Evolutionary conservation across 2,797 vertebrate genomes (phyloP), one percentile per base, ranked within the genome.

Genomic region (Pyrocephalus nanus): DNA sequence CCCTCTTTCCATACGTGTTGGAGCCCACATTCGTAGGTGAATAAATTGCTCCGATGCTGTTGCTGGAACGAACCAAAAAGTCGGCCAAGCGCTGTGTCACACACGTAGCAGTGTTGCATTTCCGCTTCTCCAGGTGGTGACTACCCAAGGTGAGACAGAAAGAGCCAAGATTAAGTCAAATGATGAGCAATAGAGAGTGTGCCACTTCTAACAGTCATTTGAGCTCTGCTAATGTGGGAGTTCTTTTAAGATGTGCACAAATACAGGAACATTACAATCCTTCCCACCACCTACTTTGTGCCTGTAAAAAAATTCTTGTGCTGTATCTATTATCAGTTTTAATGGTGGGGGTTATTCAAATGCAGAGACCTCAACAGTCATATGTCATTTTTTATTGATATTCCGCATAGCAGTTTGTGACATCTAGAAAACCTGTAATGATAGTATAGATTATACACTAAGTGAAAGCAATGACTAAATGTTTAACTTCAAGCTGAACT

Each of bases 41-140:
- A 15, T 98, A 98, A 15, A 98, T 88, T 0, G 98, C 97, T 3
- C 98, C 99, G 0, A 98, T 88, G 42, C 96, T 98, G 97, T 97
- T 98, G 73, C 98, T 98, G 89, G 99, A 99, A 50, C 98, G 98
- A 40, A 98, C 98, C 94, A 99, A 96, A 88, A 99, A 99, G 92
- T 99, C 98, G 17, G 98, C 98, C 96, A 99, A 96, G 88, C 98
- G 98, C 77, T 99, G 99, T 10, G 98, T 99, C 80, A 98, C 98
- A 1, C 99, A 99, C 0, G 98, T 99, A 42, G 99, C 98, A 0
- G 98, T 99, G 97, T 98, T 99, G 95, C 99, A 99, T 86, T 97
- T 99, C 87, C 98, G 96, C 95, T 99, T 99, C 94, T 98, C 97
- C 92, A 99, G 85, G 30, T 97, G 98, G 88, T 92, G 95, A 18